A percentile compares a stretch with the other conserved stretches of the same genome.
Evolutionary conservation across 2,113 vertebrate species (phyloP).

Genomic region (Pseudorasbora parva): DNA sequence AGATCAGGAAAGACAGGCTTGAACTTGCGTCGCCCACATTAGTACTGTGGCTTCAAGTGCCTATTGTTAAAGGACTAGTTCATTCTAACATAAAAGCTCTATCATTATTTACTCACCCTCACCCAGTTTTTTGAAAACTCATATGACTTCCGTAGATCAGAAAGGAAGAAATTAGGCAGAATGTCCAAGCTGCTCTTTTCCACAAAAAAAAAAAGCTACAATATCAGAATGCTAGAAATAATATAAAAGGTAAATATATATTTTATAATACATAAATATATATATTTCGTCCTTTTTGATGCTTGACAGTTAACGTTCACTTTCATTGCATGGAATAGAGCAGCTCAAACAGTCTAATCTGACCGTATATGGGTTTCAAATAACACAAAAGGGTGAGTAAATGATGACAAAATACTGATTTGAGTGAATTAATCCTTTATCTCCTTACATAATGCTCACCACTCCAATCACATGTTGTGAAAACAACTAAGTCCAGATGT

Average conservation of each 20-base stretch:
- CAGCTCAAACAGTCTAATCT: background rate
- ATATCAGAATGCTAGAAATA: background rate
- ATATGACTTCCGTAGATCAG: background rate
- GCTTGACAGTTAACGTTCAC: background rate
- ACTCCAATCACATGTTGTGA: background rate
- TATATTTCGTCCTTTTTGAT: too few species aligned
- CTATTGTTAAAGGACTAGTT: slow-evolving; percentile 5
- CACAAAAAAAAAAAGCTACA: background rate
- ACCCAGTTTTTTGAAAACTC: background rate
- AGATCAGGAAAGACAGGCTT: background rate
- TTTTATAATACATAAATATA: too few species aligned
- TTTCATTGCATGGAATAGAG: background rate
- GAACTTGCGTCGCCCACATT: too few species aligned
- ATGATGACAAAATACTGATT: slow-evolving; percentile 8
- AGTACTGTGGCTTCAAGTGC: background rate
- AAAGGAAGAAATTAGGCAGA: background rate
- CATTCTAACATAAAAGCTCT: slow-evolving; percentile 3
- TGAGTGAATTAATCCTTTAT: slow-evolving; percentile 6
- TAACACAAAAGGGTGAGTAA: background rate
- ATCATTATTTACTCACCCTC: slow-evolving; percentile 1
- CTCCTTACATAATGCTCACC: background rate
- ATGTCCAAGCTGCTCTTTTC: background rate
- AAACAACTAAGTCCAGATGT: slow-evolving; percentile 25
- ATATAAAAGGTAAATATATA: too few species aligned
- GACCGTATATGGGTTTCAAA: background rate